Evolutionary conservation across 1,140 invertebrate species (phyloP).

Genomic region (Teleogryllus occipitalis): DNA sequence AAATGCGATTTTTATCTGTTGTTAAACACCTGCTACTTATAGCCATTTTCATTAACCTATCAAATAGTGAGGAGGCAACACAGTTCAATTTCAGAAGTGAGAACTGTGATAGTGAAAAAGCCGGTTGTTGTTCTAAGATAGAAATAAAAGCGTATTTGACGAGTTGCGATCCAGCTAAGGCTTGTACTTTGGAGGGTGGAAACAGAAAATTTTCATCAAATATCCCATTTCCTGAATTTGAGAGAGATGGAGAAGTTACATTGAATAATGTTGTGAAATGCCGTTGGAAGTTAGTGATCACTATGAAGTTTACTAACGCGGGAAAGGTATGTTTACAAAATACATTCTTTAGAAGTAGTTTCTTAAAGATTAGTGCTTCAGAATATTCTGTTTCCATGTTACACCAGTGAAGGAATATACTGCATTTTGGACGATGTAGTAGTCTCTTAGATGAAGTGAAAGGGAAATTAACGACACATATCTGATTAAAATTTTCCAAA

Average conservation of each 20-base stretch:
- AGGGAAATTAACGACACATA: no score
- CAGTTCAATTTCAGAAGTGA: background rate
- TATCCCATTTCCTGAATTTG: slow-evolving; percentile 12
- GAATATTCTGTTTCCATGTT: no score
- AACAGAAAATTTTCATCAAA: background rate
- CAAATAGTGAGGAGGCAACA: background rate
- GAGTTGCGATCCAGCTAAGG: background rate
- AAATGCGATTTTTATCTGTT: background rate
- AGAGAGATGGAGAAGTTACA: slow-evolving; percentile 21
- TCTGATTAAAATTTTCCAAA: no score
- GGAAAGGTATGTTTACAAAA: slow-evolving; percentile 27
- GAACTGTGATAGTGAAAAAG: background rate
- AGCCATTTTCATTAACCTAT: background rate
- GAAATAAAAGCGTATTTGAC: background rate
- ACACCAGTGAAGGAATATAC: no score
- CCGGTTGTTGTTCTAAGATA: background rate
- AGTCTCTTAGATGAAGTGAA: no score
- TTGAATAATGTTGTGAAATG: slow-evolving; percentile 26
- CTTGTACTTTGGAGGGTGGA: background rate
- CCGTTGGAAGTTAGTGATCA: slow-evolving; percentile 30
- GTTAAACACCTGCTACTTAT: background rate
- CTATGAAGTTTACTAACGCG: slow-evolving; percentile 31
- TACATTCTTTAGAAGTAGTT: no score
- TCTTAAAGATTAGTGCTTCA: no score
- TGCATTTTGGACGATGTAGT: no score